These are phyloP conservation scores for Lasioglossum vierecki DNA, from an alignment of 2,888 invertebrate species.

Conservation along the genomic window DNA sequence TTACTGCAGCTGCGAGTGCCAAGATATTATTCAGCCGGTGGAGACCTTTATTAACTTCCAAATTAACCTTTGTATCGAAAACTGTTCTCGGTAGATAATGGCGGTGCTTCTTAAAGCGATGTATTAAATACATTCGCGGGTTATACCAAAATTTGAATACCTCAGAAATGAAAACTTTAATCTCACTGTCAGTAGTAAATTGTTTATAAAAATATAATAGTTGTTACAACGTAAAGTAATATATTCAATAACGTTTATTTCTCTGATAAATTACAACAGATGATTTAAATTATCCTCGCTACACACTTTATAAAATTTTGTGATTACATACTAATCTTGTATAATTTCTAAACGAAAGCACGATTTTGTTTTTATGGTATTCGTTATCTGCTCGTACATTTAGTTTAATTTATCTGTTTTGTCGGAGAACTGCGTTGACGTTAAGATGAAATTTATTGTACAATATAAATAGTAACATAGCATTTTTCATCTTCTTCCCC, in stretches of 20 bases:
- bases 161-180: not conserved
- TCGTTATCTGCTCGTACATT: not conserved
- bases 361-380: not conserved
- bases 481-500: not conserved
- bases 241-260: not conserved
- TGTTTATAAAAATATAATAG: not conserved
- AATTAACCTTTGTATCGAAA: conserved; percentile 65
- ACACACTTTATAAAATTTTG: not conserved
- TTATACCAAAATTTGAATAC: not conserved
- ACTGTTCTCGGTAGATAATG: conserved; percentile 53
- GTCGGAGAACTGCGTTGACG: not conserved
- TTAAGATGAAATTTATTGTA: not conserved
- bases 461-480: not conserved
- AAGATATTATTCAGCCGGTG: conserved; percentile 67
- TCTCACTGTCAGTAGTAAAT: not conserved
- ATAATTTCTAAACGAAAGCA: not conserved
- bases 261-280: not conserved
- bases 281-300: not conserved
- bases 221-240: not conserved
- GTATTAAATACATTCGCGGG: conserved; percentile 18
- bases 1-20: conserved; percentile 55
- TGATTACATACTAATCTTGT: not conserved
- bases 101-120: conserved; percentile 6
- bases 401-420: not conserved
- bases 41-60: conserved; percentile 67